phyloP scores from a whole-genome alignment of 2,888 invertebrate genomes.

The Cephus runcator region DNA sequence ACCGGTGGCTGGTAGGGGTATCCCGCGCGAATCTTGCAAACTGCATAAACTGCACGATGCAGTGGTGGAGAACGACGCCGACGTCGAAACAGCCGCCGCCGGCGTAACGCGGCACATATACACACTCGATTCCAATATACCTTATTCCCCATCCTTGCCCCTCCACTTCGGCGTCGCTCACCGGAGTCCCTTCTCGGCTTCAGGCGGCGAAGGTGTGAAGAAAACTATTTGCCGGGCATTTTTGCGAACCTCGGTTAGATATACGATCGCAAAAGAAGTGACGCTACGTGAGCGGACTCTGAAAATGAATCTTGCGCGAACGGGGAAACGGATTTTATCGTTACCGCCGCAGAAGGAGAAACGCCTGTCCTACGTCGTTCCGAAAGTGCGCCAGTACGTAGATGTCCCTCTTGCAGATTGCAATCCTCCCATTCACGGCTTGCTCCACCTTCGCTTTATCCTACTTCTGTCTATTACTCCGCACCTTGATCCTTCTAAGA shows the following conservation, averaged over 20 bases:
- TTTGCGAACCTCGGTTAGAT: slow-evolving; percentile 46
- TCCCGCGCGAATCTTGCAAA: slow-evolving; percentile 33
- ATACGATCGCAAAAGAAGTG: slow-evolving; percentile 54
- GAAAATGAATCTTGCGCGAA: slow-evolving; percentile 35
- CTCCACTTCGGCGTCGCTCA: slow-evolving; percentile 8
- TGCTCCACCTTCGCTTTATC: background rate
- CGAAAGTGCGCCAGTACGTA: background rate
- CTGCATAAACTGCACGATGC: slow-evolving; percentile 15
- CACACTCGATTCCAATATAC: background rate
- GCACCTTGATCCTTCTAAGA: background rate
- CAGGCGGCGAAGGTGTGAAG: slow-evolving; percentile 49
- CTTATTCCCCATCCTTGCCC: background rate
- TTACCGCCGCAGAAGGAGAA: slow-evolving; percentile 32
- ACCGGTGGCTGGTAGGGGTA: slow-evolving; percentile 26
- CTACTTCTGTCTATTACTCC: background rate
- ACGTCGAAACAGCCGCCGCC: background rate
- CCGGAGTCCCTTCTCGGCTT: background rate
- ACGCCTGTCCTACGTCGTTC: background rate
- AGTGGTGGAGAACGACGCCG: slow-evolving; percentile 2
- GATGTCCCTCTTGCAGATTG: slow-evolving; percentile 19
- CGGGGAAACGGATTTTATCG: slow-evolving; percentile 46
- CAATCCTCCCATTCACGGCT: background rate
- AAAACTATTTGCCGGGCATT: slow-evolving; percentile 53
- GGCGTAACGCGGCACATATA: background rate
- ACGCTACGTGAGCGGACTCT: slow-evolving; percentile 54